Conservation (phyloP, 2,113 vertebrate genomes). For the Alethe castanea region DNA sequence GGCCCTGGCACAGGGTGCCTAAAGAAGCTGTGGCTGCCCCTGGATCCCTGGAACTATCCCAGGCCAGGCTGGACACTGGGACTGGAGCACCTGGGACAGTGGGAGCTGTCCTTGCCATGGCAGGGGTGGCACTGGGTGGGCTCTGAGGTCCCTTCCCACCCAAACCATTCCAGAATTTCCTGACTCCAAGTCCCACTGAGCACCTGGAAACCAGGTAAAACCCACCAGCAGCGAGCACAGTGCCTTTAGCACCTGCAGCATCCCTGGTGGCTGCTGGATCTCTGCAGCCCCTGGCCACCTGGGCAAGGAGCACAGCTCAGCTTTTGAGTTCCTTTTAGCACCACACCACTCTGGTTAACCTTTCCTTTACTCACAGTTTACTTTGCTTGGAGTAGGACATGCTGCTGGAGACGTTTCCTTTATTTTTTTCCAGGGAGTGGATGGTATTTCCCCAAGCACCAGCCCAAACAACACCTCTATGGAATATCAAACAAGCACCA, state of each 20-base stretch:
- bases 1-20: background rate
- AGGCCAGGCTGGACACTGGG: rapidly evolving
- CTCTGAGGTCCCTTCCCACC: background rate
- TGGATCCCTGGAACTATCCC: background rate
- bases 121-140: no score
- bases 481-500: background rate
- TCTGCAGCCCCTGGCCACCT: background rate
- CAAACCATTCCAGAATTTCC: background rate
- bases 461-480: background rate
- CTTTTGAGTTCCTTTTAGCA: background rate
- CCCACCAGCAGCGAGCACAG: no score
- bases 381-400: background rate
- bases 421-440: background rate
- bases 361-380: background rate
- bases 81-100: rapidly evolving
- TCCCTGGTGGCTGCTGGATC: rapidly evolving
- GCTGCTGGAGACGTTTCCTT: background rate
- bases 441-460: constrained; percentile 20
- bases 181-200: background rate
- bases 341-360: background rate
- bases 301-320: background rate
- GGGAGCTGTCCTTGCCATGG: background rate
- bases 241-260: background rate
- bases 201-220: background rate
- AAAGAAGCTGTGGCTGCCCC: background rate